Conservation (phyloP, 2,797 vertebrate genomes). For the Enteromius viviparus region DNA sequence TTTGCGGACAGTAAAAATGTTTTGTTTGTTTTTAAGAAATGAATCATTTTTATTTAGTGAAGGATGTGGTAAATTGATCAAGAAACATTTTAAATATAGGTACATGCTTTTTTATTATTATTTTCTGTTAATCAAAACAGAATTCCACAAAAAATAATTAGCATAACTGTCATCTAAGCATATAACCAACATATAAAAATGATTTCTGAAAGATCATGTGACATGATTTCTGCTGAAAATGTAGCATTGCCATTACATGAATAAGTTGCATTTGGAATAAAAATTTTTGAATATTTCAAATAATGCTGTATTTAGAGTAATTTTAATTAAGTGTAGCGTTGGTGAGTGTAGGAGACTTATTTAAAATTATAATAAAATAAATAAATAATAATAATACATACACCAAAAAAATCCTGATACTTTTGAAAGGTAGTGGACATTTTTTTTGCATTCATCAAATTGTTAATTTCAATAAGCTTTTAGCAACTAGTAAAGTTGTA, state of each 20-base stretch:
- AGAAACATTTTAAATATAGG: background rate
- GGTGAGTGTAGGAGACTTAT: no score
- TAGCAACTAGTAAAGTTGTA: background rate
- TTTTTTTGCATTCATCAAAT: background rate
- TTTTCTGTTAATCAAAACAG: background rate
- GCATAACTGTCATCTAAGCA: background rate
- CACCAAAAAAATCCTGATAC: background rate
- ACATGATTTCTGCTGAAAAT: background rate
- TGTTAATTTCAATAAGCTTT: background rate
- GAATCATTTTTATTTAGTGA: background rate
- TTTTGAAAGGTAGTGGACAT: background rate
- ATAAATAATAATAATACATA: no score
- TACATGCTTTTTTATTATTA: background rate
- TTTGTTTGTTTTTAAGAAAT: background rate
- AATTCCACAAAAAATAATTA: background rate
- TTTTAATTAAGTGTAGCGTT: background rate
- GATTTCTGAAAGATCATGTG: background rate
- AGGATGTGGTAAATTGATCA: background rate
- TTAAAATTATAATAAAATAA: no score
- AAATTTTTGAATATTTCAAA: background rate
- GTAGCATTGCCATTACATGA: background rate
- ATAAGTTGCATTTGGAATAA: background rate
- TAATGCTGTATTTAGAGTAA: background rate
- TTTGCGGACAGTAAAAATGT: background rate
- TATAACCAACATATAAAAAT: background rate